phyloP scores from a whole-genome alignment of 2,113 vertebrate species.

The Cebus imitator region DNA sequence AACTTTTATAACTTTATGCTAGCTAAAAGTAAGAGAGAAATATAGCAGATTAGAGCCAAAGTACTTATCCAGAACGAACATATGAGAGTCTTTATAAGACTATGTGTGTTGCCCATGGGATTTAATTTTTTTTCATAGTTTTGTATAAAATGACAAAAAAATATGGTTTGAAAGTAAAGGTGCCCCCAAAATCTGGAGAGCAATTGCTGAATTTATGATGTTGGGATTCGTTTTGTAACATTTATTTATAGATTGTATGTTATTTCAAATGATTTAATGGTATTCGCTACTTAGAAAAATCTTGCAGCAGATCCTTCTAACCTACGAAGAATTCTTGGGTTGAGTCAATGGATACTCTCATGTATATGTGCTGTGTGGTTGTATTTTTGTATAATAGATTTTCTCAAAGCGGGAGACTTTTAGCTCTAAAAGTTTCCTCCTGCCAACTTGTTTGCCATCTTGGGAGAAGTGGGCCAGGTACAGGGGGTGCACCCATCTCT shows the following conservation, averaged over 20 bases:
- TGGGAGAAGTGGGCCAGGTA: background rate
- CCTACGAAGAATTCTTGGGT: background rate
- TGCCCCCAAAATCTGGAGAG: background rate
- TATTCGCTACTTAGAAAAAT: background rate
- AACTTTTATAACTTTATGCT: background rate
- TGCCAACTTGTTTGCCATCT: background rate
- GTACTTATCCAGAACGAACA: background rate
- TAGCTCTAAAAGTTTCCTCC: background rate
- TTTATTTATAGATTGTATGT: background rate
- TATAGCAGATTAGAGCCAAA: conserved; percentile 7
- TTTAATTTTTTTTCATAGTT: background rate
- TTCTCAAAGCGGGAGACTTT: background rate
- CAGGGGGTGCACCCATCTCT: background rate
- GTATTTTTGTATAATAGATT: background rate
- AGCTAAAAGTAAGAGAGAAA: background rate
- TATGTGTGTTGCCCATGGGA: background rate
- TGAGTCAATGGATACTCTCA: background rate
- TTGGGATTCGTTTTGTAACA: background rate
- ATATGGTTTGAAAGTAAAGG: background rate
- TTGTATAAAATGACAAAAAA: conserved; percentile 15
- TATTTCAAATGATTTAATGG: background rate
- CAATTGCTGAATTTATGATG: background rate
- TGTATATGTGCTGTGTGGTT: background rate
- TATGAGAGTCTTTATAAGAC: background rate
- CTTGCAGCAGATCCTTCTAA: background rate